Percentiles rank a stretch among this genome's conserved stretches.
These are phyloP conservation scores for Leiothrix lutea DNA, from an alignment of 2,113 vertebrate genomes.

Conservation along the genomic window DNA sequence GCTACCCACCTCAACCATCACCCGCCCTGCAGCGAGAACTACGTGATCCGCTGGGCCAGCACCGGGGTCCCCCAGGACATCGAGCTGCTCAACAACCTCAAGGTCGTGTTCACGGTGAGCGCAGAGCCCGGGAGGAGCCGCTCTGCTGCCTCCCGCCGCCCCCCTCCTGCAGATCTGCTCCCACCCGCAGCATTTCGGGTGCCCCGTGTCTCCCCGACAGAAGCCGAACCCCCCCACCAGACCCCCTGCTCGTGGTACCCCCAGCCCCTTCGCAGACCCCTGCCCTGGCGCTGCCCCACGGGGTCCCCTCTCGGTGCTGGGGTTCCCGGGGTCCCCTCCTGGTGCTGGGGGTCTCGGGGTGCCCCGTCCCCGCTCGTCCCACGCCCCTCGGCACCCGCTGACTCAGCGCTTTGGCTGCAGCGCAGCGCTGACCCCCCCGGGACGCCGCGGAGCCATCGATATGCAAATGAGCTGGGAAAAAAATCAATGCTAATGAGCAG, in stretches of 20 bases:
- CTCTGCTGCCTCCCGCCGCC: background rate
- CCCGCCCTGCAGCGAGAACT: conserved; percentile 33
- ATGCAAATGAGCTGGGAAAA: background rate
- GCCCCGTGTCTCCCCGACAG: rapidly evolving
- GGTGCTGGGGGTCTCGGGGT: background rate
- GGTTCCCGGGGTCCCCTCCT: too few species aligned
- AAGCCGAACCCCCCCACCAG: rapidly evolving
- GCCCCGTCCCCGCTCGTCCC: background rate
- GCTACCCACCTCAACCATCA: rapidly evolving
- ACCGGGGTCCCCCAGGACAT: conserved; percentile 53
- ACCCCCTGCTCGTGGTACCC: background rate
- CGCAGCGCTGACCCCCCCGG: background rate
- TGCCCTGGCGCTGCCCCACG: too few species aligned
- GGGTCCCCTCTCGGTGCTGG: background rate
- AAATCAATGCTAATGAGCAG: conserved; percentile 30
- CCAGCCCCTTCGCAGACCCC: rapidly evolving
- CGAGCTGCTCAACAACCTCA: conserved; percentile 65
- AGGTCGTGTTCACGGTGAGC: conserved; percentile 59
- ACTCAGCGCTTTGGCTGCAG: background rate
- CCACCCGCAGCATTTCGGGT: rapidly evolving
- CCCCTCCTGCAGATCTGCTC: background rate
- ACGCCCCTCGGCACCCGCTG: background rate
- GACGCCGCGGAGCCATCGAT: background rate
- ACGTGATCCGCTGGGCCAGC: conserved; percentile 68
- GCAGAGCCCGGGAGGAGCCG: rapidly evolving